These are phyloP conservation scores for Pyrgilauda ruficollis DNA, from an alignment of 2,113 vertebrate genomes.

Conservation along the genomic window DNA sequence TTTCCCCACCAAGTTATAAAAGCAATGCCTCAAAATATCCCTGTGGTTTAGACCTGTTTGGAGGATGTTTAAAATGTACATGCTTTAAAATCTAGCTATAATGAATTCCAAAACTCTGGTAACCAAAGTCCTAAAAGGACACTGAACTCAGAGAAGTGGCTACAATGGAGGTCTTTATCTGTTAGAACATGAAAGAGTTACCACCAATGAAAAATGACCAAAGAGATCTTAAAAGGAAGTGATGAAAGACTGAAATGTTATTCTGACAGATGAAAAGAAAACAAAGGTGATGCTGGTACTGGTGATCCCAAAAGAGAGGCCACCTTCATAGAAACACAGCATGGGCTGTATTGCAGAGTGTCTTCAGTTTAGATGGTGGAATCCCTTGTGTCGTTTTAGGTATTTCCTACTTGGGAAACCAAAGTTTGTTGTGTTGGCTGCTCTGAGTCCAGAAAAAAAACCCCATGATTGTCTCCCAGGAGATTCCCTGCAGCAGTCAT, in stretches of 20 bases:
- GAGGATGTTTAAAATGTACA: background rate
- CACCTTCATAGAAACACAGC: background rate
- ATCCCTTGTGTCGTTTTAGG: background rate
- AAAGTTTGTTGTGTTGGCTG: background rate
- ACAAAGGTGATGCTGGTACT: background rate
- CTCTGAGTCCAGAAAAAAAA: background rate
- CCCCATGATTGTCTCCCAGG: background rate
- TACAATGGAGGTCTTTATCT: background rate
- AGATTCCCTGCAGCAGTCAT: background rate
- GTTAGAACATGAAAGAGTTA: background rate
- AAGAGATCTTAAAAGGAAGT: background rate
- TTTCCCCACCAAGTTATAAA: background rate
- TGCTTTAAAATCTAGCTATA: background rate
- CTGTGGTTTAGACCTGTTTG: background rate
- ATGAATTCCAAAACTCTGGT: background rate
- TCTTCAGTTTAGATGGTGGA: background rate
- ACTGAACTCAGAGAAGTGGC: background rate
- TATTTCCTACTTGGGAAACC: background rate
- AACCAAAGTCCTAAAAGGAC: background rate
- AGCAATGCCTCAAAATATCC: background rate
- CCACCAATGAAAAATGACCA: background rate
- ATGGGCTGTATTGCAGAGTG: too few relatives aligned
- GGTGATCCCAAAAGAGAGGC: background rate
- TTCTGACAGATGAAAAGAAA: background rate
- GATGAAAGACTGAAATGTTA: background rate